Evolutionary conservation across 2,888 invertebrate species (phyloP).

Genomic region (Sinohyriopsis cumingii): DNA sequence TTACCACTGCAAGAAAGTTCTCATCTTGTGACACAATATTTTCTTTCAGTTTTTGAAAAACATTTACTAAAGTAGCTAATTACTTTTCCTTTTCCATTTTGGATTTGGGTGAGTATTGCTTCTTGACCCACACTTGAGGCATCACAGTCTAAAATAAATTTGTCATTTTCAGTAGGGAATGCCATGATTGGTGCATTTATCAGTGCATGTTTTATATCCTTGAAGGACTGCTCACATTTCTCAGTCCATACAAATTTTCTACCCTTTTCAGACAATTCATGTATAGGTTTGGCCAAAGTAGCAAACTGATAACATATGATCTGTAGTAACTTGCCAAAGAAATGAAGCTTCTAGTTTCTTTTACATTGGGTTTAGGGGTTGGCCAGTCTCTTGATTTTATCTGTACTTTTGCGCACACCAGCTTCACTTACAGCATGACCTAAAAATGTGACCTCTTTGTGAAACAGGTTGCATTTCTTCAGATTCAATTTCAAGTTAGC

Average conservation of each 20-base stretch:
- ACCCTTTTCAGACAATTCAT: no score
- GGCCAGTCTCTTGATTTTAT: constrained; percentile 1
- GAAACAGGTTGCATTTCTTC: constrained; percentile 9
- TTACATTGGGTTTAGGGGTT: neutral
- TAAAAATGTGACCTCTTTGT: constrained; percentile 6
- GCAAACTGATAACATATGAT: no score
- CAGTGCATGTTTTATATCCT: no score
- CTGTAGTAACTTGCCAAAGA: no score
- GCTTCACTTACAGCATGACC: constrained; percentile 13
- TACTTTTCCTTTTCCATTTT: neutral
- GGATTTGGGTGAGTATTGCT: neutral
- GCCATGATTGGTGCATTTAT: no score
- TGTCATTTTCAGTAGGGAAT: no score
- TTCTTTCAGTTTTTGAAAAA: neutral
- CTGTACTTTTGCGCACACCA: constrained; percentile 7
- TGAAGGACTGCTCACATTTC: no score
- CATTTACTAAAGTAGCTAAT: no score
- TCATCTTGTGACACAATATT: neutral
- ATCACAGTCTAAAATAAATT: neutral
- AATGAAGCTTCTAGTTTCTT: no score
- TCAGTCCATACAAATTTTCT: no score
- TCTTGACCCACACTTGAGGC: no score
- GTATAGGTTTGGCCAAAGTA: no score
- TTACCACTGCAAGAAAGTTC: neutral
- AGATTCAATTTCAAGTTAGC: neutral